Conservation (phyloP, 2,113 vertebrate genomes). For the Sinocyclocheilus grahami region DNA sequence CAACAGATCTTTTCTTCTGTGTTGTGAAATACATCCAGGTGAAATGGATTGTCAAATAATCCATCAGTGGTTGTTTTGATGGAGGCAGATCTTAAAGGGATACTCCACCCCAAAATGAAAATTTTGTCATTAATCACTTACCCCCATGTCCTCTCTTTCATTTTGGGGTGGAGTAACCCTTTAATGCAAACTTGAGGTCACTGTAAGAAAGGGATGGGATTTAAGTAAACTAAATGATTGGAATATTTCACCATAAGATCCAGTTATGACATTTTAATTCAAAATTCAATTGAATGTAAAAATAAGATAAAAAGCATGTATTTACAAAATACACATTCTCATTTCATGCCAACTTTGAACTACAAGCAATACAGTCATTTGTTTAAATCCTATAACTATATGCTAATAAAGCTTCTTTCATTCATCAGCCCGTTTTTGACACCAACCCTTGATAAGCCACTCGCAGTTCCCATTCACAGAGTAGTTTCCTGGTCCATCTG, state of each 20-base stretch:
- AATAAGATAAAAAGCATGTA: neutral
- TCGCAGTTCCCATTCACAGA: conserved; percentile 94
- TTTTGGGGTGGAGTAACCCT: no score
- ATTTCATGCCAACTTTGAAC: neutral
- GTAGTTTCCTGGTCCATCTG: conserved; percentile 92
- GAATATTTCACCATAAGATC: neutral
- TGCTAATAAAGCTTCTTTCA: neutral
- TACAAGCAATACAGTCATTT: neutral
- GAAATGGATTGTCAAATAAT: neutral
- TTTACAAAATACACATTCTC: neutral
- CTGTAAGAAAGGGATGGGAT: neutral
- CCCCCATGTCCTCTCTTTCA: no score
- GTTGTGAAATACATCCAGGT: neutral
- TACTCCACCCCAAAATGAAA: no score
- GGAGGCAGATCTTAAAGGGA: neutral
- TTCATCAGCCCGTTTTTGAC: conserved; percentile 2
- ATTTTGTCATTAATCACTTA: no score
- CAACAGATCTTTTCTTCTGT: neutral
- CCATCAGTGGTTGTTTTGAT: neutral
- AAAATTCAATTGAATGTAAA: neutral
- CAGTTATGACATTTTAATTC: neutral
- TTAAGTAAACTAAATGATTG: neutral
- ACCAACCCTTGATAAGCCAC: conserved; percentile 91
- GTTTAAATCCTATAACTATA: neutral
- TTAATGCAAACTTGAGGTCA: neutral